These are phyloP conservation scores for Theonella swinhoei DNA, from an alignment of 37 sponge, comb jelly and placozoan genomes.

Conservation along the genomic window DNA sequence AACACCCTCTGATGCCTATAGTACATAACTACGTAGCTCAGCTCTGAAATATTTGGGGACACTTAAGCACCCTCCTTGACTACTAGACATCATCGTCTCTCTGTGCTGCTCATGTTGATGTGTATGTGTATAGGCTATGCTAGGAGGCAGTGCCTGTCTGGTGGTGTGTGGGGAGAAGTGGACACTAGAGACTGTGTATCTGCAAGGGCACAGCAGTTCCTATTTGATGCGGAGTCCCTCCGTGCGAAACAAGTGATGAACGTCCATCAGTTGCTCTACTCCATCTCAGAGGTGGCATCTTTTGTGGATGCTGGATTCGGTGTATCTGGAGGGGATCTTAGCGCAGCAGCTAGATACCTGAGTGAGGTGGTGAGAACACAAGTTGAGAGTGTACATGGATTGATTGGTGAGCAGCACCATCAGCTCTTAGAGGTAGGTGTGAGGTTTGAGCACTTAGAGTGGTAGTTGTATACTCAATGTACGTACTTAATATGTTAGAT, in stretches of 20 bases:
- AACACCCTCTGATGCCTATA: too few species aligned
- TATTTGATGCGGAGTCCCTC: background rate
- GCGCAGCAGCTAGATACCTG: conserved; percentile 14
- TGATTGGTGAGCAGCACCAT: too few species aligned
- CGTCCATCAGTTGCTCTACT: background rate
- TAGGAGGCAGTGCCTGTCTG: conserved; percentile 8
- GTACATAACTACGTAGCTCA: too few species aligned
- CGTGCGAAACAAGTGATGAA: background rate
- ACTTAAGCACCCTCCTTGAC: too few species aligned
- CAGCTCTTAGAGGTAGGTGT: too few species aligned
- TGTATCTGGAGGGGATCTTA: conserved; percentile 27
- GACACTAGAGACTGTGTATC: conserved; percentile 28
- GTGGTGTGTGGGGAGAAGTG: conserved; percentile 21
- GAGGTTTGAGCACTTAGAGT: too few species aligned
- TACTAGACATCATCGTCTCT: too few species aligned
- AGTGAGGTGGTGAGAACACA: background rate
- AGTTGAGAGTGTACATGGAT: background rate
- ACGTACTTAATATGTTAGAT: too few species aligned
- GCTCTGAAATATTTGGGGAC: too few species aligned
- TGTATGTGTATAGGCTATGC: conserved; percentile 16
- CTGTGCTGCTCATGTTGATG: background rate
- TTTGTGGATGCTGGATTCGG: background rate
- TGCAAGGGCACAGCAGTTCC: background rate
- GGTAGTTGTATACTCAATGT: too few species aligned
- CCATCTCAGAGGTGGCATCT: background rate